Evolutionary conservation across 2,888 invertebrate species (phyloP).

Genomic region (Leptogaster cylindrica): DNA sequence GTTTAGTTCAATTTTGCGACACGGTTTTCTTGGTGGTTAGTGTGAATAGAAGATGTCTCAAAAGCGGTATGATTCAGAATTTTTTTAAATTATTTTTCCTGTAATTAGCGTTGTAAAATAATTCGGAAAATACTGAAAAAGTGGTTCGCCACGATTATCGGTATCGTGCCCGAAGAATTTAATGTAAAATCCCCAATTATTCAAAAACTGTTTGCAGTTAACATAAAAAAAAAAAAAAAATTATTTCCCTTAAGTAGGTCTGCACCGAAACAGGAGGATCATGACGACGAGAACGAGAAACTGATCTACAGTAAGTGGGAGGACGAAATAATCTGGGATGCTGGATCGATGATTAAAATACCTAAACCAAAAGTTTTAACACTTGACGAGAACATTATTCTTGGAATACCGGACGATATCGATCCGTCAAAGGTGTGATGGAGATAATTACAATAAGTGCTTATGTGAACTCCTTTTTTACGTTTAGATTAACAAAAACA

Average conservation of each 20-base stretch:
- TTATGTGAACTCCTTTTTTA: background rate
- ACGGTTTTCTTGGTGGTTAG: too few relatives aligned
- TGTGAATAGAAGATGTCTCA: too few relatives aligned
- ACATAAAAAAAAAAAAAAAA: background rate
- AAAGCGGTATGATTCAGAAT: too few relatives aligned
- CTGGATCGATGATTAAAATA: slow-evolving; percentile 82
- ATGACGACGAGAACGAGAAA: slow-evolving; percentile 94
- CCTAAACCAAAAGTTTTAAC: slow-evolving; percentile 95
- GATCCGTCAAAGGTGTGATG: slow-evolving; percentile 75
- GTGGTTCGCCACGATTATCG: too few relatives aligned
- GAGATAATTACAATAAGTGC: background rate
- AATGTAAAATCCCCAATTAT: too few relatives aligned
- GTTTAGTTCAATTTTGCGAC: too few relatives aligned
- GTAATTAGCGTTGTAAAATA: too few relatives aligned
- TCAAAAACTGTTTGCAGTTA: too few relatives aligned
- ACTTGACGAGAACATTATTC: slow-evolving; percentile 93
- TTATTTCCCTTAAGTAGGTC: too few relatives aligned
- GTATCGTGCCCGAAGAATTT: too few relatives aligned
- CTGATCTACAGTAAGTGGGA: slow-evolving; percentile 96
- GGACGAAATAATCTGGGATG: slow-evolving; percentile 98
- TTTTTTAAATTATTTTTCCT: too few relatives aligned
- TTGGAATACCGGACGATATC: slow-evolving; percentile 94
- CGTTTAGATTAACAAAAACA: slow-evolving; percentile 64
- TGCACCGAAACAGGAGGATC: slow-evolving; percentile 65
- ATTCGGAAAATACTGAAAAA: too few relatives aligned